Evolutionary conservation across 2,888 invertebrate genomes (phyloP), one percentile per base, ranked within the genome.

Genomic region (Cataglyphis altisquamis): DNA sequence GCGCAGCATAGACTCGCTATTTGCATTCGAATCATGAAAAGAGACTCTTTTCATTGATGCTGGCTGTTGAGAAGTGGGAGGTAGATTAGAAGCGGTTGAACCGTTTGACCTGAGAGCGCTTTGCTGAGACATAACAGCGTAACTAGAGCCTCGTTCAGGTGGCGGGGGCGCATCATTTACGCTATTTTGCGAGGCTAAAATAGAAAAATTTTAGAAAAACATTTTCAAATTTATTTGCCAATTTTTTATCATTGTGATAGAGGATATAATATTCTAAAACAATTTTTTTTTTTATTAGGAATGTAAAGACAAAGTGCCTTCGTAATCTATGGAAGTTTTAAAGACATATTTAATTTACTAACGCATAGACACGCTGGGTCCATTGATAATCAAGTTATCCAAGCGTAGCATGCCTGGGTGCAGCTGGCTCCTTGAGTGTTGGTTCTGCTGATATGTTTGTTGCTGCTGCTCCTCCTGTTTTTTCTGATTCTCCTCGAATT

Each of bases 101-200:
- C 89, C 93, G 80, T 94, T 95, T 10, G 95, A 95, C 80, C 95
- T 91, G 89, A 95, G 91, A 86, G 95, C 95, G 93, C 95, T 95
- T 94, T 96, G 95, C 91, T 97, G 97, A 10, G 97, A 97, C 97
- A 98, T 98, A 41, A 98, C 97, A 4, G 97, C 97, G 94, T 98
- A 98, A 62, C 98, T 98, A 39, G 98, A 98, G 83, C 98, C 98
- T 86, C 98, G 96, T 94, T 98, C 98, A 3, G 98, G 98, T 32
- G 98, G 98, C 64, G 97, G 96, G 5, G 96, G 95, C 74, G 97
- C 96, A 21, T 94, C 94, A 64, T 92, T 94, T 39, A 91, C 89
- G n/a, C 91, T 92, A 83, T 92, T 93, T 89, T 93, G 94, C 29
- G 92, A 92, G 21, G 93, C 94, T 94, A 77, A 10, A 74, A 82